Evolutionary conservation across 2,888 invertebrate genomes (phyloP), one percentile per base, ranked within the genome.

Genomic region (Mesoligia furuncula): DNA sequence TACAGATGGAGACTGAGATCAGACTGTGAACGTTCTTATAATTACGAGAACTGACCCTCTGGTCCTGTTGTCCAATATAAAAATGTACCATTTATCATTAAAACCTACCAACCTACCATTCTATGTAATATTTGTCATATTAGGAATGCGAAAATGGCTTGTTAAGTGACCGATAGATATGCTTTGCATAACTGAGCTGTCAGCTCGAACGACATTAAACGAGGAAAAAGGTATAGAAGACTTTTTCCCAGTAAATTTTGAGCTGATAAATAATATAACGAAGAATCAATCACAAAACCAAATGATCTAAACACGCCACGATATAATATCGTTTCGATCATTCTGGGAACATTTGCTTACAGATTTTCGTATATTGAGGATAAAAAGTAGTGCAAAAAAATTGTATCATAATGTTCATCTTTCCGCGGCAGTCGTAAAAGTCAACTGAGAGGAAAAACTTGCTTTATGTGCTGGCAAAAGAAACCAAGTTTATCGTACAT

Each of bases 391-490:
- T 77, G 72, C 39, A 77, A 83, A 80, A 80, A 85, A 77, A 81
- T 81, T 73, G 61, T 84, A 84, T 85, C 84, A 66, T 48, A 24
- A 66, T 69, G 82, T 85, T 81, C 73, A 85, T 85, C 73, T 84
- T 61, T 65, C n/a, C 31, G 20, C 54, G 51, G 13, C 39, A 64
- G 57, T 82, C 83, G 85, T 84, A 84, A 84, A 84, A 81, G 1
- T 65, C 61, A 78, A 82, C 83, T 51, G 74, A 66, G 73, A 75
- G 82, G 85, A 82, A 84, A 74, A 74, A 51, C 78, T 71, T 78
- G 85, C 78, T 84, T 84, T 85, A 85, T 84, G 82, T 74, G n/a
- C 74, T 74, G 85, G 85, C 62, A 85, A 85, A 78, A 81, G 65
- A 81, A 81, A 59, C 45, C 71, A 54, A 75, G 39, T 77, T 83